These are phyloP conservation scores for Zaprionus nigranus DNA, from an alignment of 1,140 invertebrate species.

Conservation along the genomic window DNA sequence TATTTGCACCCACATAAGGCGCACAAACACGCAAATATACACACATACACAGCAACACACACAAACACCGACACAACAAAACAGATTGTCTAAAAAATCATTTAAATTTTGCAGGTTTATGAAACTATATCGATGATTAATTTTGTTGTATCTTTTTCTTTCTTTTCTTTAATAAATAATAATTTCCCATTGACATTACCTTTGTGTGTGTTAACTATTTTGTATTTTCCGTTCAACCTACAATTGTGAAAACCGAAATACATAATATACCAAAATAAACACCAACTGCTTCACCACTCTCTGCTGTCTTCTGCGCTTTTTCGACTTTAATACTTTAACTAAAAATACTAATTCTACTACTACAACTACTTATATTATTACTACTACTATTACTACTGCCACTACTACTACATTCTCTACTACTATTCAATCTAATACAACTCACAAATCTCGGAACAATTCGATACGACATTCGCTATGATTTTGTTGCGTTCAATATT, in stretches of 20 bases:
- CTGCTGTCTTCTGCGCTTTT: slow-evolving; percentile 54
- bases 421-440: slow-evolving; percentile 35
- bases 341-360: slow-evolving; percentile 17
- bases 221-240: slow-evolving; percentile 62
- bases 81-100: slow-evolving; percentile 34
- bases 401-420: slow-evolving; percentile 30
- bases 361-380: slow-evolving; percentile 50
- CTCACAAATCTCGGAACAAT: slow-evolving; percentile 21
- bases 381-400: slow-evolving; percentile 37
- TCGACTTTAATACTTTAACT: slow-evolving; percentile 29
- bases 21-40: slow-evolving; percentile 16
- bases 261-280: slow-evolving; percentile 8
- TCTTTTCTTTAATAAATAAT: slow-evolving; percentile 59
- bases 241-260: slow-evolving; percentile 39
- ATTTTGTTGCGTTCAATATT: slow-evolving; percentile 45
- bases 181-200: slow-evolving; percentile 50
- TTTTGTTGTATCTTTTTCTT: slow-evolving; percentile 71
- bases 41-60: slow-evolving; percentile 16
- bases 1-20: slow-evolving; percentile 12
- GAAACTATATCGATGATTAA: slow-evolving; percentile 49
- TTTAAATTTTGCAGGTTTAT: slow-evolving; percentile 47
- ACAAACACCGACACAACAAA: slow-evolving; percentile 15
- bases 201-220: slow-evolving; percentile 66
- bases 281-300: slow-evolving; percentile 52
- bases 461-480: slow-evolving; percentile 25